These are phyloP conservation scores for Papilio xuthus DNA, from an alignment of 1,140 invertebrate genomes.

Conservation along the genomic window DNA sequence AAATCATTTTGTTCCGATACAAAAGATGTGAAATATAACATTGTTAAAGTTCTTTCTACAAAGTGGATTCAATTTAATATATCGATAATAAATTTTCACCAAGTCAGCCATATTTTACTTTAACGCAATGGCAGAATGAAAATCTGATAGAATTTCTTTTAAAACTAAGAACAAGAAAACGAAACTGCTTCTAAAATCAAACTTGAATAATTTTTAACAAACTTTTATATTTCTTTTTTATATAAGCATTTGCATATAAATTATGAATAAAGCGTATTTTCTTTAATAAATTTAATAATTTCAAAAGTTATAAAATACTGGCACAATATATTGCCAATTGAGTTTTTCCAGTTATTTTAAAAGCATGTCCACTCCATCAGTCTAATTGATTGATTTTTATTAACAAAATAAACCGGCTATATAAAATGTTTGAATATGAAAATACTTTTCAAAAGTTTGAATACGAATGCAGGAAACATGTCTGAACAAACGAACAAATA, in stretches of 20 bases:
- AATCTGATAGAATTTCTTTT: background rate
- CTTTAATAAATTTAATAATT: background rate
- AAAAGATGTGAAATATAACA: background rate
- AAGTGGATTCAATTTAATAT: background rate
- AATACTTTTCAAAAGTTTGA: background rate
- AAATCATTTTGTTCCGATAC: background rate
- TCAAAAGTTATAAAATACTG: background rate
- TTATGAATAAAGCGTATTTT: background rate
- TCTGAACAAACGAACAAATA: background rate
- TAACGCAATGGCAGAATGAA: conserved; percentile 2
- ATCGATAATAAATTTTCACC: background rate
- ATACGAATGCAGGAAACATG: background rate
- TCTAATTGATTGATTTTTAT: background rate
- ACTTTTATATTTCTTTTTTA: background rate
- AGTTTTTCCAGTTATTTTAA: background rate
- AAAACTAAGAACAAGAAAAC: background rate
- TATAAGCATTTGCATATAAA: background rate
- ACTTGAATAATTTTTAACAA: background rate
- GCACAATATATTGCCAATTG: background rate
- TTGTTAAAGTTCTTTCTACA: background rate
- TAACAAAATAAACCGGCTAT: background rate
- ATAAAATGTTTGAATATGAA: background rate
- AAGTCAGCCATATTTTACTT: conserved; percentile 8
- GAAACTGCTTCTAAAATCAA: background rate
- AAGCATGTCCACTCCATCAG: background rate